These are phyloP conservation scores for Coilia nasus DNA, from an alignment of 2,797 vertebrate species.

Conservation along the genomic window DNA sequence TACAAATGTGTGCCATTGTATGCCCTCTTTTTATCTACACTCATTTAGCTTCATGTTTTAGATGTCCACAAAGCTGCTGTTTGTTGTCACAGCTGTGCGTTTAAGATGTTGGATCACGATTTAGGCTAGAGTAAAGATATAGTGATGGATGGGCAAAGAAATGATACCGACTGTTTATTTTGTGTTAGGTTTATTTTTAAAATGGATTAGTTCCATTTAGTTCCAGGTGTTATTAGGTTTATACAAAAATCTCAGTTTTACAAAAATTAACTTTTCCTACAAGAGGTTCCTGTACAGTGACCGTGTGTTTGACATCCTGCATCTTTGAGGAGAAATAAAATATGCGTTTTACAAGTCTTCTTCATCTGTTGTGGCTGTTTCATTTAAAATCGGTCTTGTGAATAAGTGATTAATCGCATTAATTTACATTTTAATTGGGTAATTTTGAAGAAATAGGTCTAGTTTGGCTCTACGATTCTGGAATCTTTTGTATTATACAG, in stretches of 20 bases:
- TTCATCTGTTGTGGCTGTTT: neutral
- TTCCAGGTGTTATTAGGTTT: neutral
- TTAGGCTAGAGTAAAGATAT: neutral
- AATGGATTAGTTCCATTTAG: neutral
- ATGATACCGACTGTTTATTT: neutral
- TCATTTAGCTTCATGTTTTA: neutral
- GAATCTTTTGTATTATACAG: neutral
- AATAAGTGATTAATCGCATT: neutral
- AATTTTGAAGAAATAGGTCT: neutral
- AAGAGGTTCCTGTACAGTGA: neutral
- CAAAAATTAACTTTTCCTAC: neutral
- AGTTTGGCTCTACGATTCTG: neutral
- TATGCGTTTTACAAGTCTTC: neutral
- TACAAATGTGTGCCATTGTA: no score
- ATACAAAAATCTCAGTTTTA: neutral
- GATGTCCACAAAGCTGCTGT: neutral
- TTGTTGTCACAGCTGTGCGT: neutral
- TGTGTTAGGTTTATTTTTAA: neutral
- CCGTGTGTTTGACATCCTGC: neutral
- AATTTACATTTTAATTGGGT: slow-evolving; percentile 4
- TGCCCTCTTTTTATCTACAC: neutral
- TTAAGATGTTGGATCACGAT: no score
- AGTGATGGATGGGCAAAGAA: neutral
- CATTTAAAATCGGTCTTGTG: neutral
- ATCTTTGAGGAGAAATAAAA: neutral